Percentiles rank a stretch among this genome's conserved stretches.
phyloP scores from a whole-genome alignment of 2,888 invertebrate genomes.

The Antheraea yamamai region DNA sequence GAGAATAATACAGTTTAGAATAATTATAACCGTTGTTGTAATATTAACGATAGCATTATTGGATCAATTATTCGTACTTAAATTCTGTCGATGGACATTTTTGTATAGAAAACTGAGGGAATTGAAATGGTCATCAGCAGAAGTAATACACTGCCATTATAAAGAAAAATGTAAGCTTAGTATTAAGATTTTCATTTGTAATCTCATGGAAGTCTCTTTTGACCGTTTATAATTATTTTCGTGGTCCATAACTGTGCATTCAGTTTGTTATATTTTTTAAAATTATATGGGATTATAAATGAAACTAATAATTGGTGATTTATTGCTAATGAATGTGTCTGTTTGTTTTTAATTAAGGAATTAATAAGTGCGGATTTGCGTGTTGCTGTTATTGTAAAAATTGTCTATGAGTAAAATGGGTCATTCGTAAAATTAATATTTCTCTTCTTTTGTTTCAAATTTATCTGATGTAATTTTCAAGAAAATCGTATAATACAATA shows the following conservation, averaged over 20 bases:
- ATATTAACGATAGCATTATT: slow-evolving; percentile 47
- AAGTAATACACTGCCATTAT: slow-evolving; percentile 65
- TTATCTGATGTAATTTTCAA: not conserved
- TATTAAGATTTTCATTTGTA: slow-evolving; percentile 17
- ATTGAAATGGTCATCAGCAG: slow-evolving; percentile 54
- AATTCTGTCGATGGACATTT: slow-evolving; percentile 62
- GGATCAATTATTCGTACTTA: slow-evolving; percentile 78
- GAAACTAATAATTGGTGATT: slow-evolving; percentile 7
- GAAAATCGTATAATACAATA: not conserved
- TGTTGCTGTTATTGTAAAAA: slow-evolving; percentile 13
- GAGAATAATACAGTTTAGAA: slow-evolving; percentile 29
- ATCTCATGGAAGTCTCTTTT: slow-evolving; percentile 7
- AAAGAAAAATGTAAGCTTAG: slow-evolving; percentile 24
- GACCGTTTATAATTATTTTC: not conserved
- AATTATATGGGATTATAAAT: slow-evolving; percentile 20
- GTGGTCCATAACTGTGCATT: not conserved
- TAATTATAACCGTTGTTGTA: slow-evolving; percentile 28
- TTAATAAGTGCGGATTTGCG: slow-evolving; percentile 1
- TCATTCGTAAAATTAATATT: not conserved
- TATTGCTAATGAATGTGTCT: not conserved
- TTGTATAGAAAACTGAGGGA: slow-evolving; percentile 29
- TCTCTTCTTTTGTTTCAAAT: not conserved
- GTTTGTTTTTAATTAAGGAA: slow-evolving; percentile 13
- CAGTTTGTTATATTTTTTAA: not conserved
- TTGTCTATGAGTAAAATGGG: not conserved